phyloP scores from a whole-genome alignment of 2,113 vertebrate species.

The Barbus barbus region DNA sequence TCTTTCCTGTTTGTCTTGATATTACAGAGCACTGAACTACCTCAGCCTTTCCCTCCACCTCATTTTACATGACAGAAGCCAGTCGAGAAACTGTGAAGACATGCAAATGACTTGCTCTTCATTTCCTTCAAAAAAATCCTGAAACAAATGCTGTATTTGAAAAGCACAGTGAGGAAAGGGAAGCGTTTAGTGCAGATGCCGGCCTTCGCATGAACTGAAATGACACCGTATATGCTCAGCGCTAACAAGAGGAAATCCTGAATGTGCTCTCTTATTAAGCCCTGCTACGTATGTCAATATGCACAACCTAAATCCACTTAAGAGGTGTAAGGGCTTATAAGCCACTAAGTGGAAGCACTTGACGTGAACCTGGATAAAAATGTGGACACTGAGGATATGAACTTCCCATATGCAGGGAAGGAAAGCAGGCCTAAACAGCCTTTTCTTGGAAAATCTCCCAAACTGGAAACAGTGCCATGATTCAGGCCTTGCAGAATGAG shows the following conservation, averaged over 20 bases:
- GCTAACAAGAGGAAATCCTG: no score
- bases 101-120: neutral
- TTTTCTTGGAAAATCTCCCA: slow-evolving; percentile 25
- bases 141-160: neutral
- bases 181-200: no score
- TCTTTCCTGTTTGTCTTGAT: slow-evolving; percentile 39
- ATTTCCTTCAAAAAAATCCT: neutral
- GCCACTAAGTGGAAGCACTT: slow-evolving; percentile 28
- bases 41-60: neutral
- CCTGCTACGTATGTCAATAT: slow-evolving; percentile 21
- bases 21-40: slow-evolving; percentile 12
- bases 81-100: neutral
- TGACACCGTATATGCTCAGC: neutral
- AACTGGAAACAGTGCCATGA: neutral
- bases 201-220: no score
- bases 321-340: slow-evolving; percentile 23
- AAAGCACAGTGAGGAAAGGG: neutral
- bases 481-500: slow-evolving; percentile 24
- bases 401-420: neutral
- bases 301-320: slow-evolving; percentile 41
- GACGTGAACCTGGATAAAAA: slow-evolving; percentile 11
- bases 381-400: neutral
- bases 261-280: slow-evolving; percentile 4
- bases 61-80: neutral
- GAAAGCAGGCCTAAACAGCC: neutral